Conservation (phyloP, 1,140 invertebrate genomes). For the Drosophila parabipectinata region DNA sequence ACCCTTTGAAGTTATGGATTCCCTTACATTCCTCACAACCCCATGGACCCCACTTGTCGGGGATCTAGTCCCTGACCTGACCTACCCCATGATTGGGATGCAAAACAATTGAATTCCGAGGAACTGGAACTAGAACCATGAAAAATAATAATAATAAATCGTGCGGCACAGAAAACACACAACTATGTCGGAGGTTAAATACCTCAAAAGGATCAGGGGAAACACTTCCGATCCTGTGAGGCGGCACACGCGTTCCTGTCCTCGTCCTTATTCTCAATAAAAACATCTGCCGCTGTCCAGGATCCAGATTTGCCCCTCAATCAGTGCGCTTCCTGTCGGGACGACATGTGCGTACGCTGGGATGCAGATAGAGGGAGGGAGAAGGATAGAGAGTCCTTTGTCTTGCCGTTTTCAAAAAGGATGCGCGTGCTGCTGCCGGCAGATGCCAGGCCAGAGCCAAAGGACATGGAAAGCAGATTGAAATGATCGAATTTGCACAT, state of each 20-base stretch:
- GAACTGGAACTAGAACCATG: slow-evolving; percentile 21
- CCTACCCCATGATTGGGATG: slow-evolving; percentile 26
- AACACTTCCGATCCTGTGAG: slow-evolving; percentile 62
- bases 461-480: slow-evolving; percentile 40
- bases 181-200: slow-evolving; percentile 52
- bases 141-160: slow-evolving; percentile 51
- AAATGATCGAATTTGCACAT: slow-evolving; percentile 70
- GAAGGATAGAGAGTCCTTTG: slow-evolving; percentile 26
- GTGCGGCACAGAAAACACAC: slow-evolving; percentile 36
- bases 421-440: slow-evolving; percentile 69
- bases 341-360: slow-evolving; percentile 53
- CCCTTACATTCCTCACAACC: background rate
- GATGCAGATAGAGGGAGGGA: slow-evolving; percentile 14
- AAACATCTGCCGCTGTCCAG: slow-evolving; percentile 72
- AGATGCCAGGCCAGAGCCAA: slow-evolving; percentile 42
- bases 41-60: slow-evolving; percentile 23
- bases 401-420: slow-evolving; percentile 58
- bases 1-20: too few species aligned
- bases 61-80: slow-evolving; percentile 11
- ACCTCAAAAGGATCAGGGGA: slow-evolving; percentile 30
- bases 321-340: slow-evolving; percentile 76
- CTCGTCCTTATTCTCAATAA: slow-evolving; percentile 27
- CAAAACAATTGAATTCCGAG: slow-evolving; percentile 38
- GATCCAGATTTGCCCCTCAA: slow-evolving; percentile 68
- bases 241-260: slow-evolving; percentile 61